phyloP scores from a whole-genome alignment of 2,113 vertebrate genomes.

The Polypterus senegalus region DNA sequence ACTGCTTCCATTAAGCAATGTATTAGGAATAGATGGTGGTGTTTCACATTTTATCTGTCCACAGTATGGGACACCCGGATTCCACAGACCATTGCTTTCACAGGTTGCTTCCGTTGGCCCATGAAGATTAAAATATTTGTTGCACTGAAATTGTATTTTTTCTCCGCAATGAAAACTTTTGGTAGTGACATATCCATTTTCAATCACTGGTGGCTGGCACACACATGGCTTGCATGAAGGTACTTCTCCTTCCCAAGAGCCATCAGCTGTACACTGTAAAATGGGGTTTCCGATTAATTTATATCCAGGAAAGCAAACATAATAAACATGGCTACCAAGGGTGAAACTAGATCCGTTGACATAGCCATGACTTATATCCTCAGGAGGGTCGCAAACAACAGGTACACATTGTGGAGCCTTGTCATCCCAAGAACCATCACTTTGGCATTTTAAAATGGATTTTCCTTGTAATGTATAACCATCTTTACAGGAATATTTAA shows the following conservation, averaged over 20 bases:
- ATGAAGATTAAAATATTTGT: slow-evolving; percentile 66
- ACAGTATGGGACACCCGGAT: slow-evolving; percentile 67
- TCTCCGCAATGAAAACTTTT: slow-evolving; percentile 65
- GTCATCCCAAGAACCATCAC: slow-evolving; percentile 69
- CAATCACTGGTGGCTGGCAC: slow-evolving; percentile 59
- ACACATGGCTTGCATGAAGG: slow-evolving; percentile 68
- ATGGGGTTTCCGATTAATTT: slow-evolving; percentile 59
- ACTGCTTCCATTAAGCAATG: slow-evolving; percentile 60
- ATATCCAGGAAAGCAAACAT: slow-evolving; percentile 78
- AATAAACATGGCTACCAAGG: slow-evolving; percentile 63
- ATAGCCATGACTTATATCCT: slow-evolving; percentile 75
- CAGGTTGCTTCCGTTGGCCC: slow-evolving; percentile 69
- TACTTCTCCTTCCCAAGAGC: slow-evolving; percentile 67
- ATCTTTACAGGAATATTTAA: slow-evolving; percentile 63
- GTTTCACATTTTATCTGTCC: slow-evolving; percentile 56
- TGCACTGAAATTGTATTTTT: slow-evolving; percentile 55
- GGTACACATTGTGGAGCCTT: slow-evolving; percentile 61
- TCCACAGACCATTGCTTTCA: slow-evolving; percentile 71
- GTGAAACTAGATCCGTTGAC: slow-evolving; percentile 74
- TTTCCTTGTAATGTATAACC: slow-evolving; percentile 64
- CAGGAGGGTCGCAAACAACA: slow-evolving; percentile 68
- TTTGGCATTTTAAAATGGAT: slow-evolving; percentile 50
- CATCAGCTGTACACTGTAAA: slow-evolving; percentile 65
- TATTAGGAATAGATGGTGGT: slow-evolving; percentile 57
- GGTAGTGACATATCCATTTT: slow-evolving; percentile 51